A percentile compares a stretch with the other conserved stretches of the same genome.
phyloP scores from a whole-genome alignment of 2,888 invertebrate species.

The Spicauda simplicius region DNA sequence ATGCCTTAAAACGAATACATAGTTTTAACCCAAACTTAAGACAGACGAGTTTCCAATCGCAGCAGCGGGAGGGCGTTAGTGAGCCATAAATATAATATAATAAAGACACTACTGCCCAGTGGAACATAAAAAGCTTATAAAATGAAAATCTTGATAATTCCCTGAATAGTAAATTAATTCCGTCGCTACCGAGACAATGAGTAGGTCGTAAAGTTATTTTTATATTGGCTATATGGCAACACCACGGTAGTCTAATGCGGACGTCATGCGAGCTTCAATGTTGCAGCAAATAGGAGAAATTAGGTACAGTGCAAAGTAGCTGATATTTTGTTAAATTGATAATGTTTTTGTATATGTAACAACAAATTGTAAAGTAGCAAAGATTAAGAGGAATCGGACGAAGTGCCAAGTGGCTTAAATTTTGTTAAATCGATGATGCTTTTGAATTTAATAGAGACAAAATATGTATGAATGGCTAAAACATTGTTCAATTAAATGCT shows the following conservation, averaged over 20 bases:
- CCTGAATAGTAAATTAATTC: constrained; percentile 59
- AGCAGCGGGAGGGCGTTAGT: constrained; percentile 31
- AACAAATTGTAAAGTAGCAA: too few species aligned
- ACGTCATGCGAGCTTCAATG: constrained; percentile 37
- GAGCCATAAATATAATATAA: constrained; percentile 37
- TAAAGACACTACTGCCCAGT: constrained; percentile 33
- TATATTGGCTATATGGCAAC: constrained; percentile 22
- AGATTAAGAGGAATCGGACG: too few species aligned
- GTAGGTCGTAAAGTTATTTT: constrained; percentile 27
- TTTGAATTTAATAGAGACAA: too few species aligned
- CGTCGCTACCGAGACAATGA: constrained; percentile 49
- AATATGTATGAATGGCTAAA: too few species aligned
- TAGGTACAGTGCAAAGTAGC: background rate
- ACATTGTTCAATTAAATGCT: too few species aligned
- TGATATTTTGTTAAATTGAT: background rate
- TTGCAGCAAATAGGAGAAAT: background rate
- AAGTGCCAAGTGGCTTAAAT: too few species aligned
- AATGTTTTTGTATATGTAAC: too few species aligned
- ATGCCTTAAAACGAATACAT: too few species aligned
- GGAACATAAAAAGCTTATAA: constrained; percentile 29
- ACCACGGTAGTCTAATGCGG: constrained; percentile 38
- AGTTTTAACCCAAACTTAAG: too few species aligned
- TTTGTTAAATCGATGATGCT: too few species aligned
- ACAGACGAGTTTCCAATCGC: background rate
- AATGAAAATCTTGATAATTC: constrained; percentile 45